phyloP scores from a whole-genome alignment of 2,113 vertebrate species.

The Helogale parvula region DNA sequence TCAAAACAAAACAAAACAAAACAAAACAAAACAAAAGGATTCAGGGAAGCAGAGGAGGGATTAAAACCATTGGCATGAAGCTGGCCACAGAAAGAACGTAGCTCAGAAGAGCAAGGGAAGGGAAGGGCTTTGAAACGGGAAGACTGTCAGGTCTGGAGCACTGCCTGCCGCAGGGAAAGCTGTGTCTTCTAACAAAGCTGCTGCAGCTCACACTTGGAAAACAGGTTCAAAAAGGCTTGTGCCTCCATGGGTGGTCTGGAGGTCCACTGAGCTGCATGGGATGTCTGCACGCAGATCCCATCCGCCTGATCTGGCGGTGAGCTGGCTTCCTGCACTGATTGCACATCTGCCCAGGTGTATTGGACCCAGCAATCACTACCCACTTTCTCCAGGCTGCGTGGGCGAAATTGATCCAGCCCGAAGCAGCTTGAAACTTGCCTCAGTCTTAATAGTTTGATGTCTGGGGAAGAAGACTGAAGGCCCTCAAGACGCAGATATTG shows the following conservation, averaged over 20 bases:
- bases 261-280: neutral
- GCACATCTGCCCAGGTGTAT: neutral
- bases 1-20: neutral
- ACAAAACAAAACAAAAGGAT: neutral
- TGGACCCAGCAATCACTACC: neutral
- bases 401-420: neutral
- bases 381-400: slow-evolving; percentile 19
- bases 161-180: neutral
- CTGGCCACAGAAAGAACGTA: neutral
- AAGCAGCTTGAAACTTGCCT: neutral
- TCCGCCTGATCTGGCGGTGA: neutral
- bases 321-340: neutral
- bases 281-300: neutral
- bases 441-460: slow-evolving; percentile 11
- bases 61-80: neutral
- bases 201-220: neutral
- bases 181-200: neutral
- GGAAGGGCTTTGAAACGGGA: neutral
- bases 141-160: neutral
- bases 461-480: neutral
- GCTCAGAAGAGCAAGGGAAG: neutral
- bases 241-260: neutral
- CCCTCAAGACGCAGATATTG: neutral
- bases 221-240: neutral
- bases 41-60: neutral